phyloP scores from a whole-genome alignment of 2,888 invertebrate species.

The Eupithecia subfuscata region DNA sequence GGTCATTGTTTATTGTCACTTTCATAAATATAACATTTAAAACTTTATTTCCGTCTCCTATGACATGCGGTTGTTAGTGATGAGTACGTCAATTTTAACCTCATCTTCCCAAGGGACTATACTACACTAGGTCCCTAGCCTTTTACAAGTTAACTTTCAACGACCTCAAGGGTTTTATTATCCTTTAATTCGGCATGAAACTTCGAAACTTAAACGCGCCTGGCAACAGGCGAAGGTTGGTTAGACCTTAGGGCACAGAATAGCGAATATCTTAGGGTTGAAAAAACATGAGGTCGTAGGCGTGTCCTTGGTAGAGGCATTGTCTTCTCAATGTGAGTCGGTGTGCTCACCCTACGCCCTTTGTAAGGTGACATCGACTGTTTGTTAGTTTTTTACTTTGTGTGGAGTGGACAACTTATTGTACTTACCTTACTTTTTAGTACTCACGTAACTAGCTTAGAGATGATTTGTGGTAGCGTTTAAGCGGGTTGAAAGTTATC shows the following conservation, averaged over 20 bases:
- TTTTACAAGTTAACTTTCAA: conserved; percentile 1
- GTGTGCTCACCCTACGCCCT: conserved; percentile 50
- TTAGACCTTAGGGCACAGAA: conserved; percentile 44
- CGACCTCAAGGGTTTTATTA: conserved; percentile 9
- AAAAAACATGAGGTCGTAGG: conserved; percentile 56
- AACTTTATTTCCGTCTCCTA: too few species aligned
- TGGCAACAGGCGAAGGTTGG: conserved; percentile 46
- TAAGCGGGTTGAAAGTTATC: too few species aligned
- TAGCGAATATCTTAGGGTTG: conserved; percentile 45
- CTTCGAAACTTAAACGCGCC: conserved; percentile 17
- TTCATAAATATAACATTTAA: not conserved
- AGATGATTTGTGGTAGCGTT: not conserved
- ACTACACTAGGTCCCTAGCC: not conserved
- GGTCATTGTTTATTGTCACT: not conserved
- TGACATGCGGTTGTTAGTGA: too few species aligned
- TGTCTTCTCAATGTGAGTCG: conserved; percentile 58
- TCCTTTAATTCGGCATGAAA: conserved; percentile 11
- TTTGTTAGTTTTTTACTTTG: conserved; percentile 34
- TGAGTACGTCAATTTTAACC: not conserved
- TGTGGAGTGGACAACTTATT: conserved; percentile 22
- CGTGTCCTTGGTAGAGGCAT: conserved; percentile 54
- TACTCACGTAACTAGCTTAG: not conserved
- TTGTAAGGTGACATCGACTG: conserved; percentile 52
- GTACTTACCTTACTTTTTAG: not conserved
- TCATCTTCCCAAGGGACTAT: not conserved